Evolutionary conservation across 1,140 invertebrate genomes (phyloP), one percentile per base, ranked within the genome.

Genomic region (Drosophila ananassae): DNA sequence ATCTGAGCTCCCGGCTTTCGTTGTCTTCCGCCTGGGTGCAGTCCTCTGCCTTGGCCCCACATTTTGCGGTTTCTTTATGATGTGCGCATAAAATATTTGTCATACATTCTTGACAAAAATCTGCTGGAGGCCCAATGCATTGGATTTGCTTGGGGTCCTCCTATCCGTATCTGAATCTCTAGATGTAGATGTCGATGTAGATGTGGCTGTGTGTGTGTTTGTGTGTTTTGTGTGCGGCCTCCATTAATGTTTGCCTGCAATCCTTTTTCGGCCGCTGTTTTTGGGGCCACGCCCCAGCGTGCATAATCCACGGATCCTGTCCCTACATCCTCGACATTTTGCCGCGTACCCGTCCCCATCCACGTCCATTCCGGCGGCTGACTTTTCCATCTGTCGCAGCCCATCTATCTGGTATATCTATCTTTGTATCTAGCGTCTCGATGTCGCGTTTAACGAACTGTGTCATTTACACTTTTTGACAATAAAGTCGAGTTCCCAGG

Each of bases 71-170:
- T 77, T 71, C 74, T 87, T 85, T 87, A 89, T 79, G 83, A 79
- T 87, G 83, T 82, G 82, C 83, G 78, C 82, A 87, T 89, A 87
- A 89, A 87, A 87, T 85, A 85, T 85, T 85, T 85, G 81, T 85
- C 82, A 85, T 89, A 73, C 83, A 68, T 77, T 77, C 62, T 34
- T 55, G 44, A 75, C 73, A 63, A 74, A 87, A 85, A 87, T 87
- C 74, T 81, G 69, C 67, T 53, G 56, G 56, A 47, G 71, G 57
- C 50, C 37, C 52, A 28, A 44, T 34, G 56, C 74, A 77, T 82
- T 82, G 74, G 62, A 78, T 81, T 66, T 55, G 62, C 50, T 46
- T 46, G 44, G 51, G 51, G 22, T 46, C 21, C 13, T 21, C 41
- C 9, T 50, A 53, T 73, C 41, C 41, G 50, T 44, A 57, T 46